Percentiles rank a stretch among this genome's conserved stretches.
Evolutionary conservation across 2,888 invertebrate species (phyloP).

Genomic region (Macrosiphum euphorbiae): DNA sequence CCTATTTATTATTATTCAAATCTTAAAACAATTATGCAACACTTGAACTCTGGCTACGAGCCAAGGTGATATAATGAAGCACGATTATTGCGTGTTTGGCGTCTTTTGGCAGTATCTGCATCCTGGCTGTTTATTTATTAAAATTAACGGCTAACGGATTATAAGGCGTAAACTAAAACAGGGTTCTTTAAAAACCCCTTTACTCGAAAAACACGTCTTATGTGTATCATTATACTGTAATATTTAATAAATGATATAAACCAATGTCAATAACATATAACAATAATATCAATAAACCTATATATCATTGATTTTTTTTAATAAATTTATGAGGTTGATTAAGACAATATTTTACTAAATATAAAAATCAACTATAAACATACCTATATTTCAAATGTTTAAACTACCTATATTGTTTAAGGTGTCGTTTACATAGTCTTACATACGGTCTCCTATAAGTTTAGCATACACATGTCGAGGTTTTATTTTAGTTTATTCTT

Average conservation of each 20-base stretch:
- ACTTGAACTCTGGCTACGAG: background rate
- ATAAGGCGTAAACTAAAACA: background rate
- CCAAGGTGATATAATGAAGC: background rate
- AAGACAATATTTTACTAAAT: background rate
- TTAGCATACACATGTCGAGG: too few relatives aligned
- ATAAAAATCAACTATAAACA: background rate
- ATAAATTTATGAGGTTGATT: background rate
- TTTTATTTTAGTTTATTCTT: too few relatives aligned
- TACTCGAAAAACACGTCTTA: background rate
- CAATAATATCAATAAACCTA: background rate
- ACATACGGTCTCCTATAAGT: too few relatives aligned
- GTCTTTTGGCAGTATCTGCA: background rate
- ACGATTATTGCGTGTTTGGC: background rate
- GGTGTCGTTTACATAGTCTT: too few relatives aligned
- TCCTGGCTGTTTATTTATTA: background rate
- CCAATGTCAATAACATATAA: background rate
- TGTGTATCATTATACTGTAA: background rate
- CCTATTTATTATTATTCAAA: background rate
- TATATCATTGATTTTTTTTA: background rate
- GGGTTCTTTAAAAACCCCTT: background rate
- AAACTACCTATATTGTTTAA: background rate
- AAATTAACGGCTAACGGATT: background rate
- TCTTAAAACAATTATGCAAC: background rate
- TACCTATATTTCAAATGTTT: background rate
- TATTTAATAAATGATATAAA: background rate